A percentile compares a stretch with the other conserved stretches of the same genome.
phyloP scores from a whole-genome alignment of 2,797 vertebrate genomes.

The Peromyscus eremicus region DNA sequence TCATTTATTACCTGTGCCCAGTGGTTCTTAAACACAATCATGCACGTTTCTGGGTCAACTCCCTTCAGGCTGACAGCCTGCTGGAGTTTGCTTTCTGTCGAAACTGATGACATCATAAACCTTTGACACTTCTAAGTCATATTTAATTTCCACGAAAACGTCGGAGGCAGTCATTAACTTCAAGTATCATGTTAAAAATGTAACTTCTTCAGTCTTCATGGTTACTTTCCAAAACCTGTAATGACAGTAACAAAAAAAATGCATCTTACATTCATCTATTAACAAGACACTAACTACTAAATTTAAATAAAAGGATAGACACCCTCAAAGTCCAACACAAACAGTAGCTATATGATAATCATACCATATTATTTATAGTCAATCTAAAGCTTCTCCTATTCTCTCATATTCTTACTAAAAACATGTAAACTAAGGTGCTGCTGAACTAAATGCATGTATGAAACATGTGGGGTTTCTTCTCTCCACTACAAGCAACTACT shows the following conservation, averaged over 20 bases:
- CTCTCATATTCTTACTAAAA: conserved; percentile 46
- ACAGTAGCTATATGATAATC: background rate
- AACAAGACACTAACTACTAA: background rate
- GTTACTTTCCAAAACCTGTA: conserved; percentile 81
- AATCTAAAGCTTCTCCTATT: background rate
- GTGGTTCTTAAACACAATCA: conserved; percentile 99
- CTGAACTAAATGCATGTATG: background rate
- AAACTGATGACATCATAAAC: conserved; percentile 95
- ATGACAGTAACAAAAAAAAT: conserved; percentile 73
- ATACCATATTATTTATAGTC: conserved; percentile 4
- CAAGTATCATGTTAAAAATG: conserved; percentile 73
- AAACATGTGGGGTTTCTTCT: conserved; percentile 41
- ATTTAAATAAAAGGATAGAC: conserved; percentile 42
- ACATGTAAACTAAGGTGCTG: conserved; percentile 4
- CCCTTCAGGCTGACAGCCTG: conserved; percentile 93
- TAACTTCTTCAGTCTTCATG: conserved; percentile 67
- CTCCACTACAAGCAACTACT: background rate
- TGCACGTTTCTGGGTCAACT: conserved; percentile 99
- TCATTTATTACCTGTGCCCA: conserved; percentile 95
- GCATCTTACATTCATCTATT: conserved; percentile 50
- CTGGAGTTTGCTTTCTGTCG: conserved; percentile 89
- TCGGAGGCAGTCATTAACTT: conserved; percentile 75
- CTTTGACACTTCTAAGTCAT: conserved; percentile 91
- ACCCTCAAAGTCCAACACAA: conserved; percentile 2
- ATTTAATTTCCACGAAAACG: conserved; percentile 82